These are phyloP conservation scores for Charaxes varanes DNA, from an alignment of 1,140 invertebrate genomes.

Conservation along the genomic window DNA sequence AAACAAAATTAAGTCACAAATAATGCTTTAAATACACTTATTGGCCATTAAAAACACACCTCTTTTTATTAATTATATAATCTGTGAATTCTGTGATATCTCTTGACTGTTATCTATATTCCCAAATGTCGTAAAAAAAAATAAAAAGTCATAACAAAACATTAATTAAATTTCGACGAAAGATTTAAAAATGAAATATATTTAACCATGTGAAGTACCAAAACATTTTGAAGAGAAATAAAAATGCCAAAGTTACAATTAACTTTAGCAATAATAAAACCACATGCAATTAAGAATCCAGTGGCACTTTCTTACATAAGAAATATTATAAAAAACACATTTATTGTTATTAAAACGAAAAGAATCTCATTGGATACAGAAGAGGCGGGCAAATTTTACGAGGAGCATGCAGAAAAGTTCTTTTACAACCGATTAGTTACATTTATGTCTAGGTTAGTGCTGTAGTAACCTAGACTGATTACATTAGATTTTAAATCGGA, in stretches of 20 bases:
- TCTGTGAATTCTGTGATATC: too few relatives aligned
- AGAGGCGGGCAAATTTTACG: conserved; percentile 86
- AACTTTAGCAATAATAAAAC: conserved; percentile 85
- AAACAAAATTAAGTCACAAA: too few relatives aligned
- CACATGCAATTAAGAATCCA: conserved; percentile 82
- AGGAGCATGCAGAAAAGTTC: conserved; percentile 89
- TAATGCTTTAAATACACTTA: too few relatives aligned
- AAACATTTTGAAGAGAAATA: too few relatives aligned
- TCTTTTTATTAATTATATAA: too few relatives aligned
- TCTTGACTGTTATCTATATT: too few relatives aligned
- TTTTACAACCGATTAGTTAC: conserved; percentile 90
- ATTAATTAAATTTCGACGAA: too few relatives aligned
- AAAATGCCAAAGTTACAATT: conserved; percentile 52
- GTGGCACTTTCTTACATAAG: conserved; percentile 79
- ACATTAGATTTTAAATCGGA: conserved; percentile 1
- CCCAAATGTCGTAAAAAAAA: too few relatives aligned
- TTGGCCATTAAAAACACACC: too few relatives aligned
- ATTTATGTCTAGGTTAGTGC: conserved; percentile 87
- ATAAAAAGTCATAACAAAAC: too few relatives aligned
- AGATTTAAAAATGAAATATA: too few relatives aligned
- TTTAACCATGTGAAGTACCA: too few relatives aligned
- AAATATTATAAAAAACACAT: conserved; percentile 82
- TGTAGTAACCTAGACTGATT: not conserved
- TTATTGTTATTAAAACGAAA: conserved; percentile 84
- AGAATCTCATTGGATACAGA: conserved; percentile 76